phyloP scores from a whole-genome alignment of 1,140 invertebrate genomes.

The Chymomyza costata region DNA sequence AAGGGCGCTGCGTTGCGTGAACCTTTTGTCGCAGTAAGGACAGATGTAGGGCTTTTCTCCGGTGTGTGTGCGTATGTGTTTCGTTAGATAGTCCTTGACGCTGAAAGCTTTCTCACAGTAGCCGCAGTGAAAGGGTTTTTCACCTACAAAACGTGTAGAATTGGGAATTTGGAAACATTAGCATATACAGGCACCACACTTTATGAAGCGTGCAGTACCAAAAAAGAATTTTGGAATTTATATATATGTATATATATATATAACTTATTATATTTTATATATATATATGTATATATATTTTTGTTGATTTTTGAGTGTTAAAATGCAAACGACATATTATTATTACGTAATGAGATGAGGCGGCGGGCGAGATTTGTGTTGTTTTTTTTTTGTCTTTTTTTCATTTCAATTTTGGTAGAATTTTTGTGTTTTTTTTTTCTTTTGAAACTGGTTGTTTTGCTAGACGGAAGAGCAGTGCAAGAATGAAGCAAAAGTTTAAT shows the following conservation, averaged over 20 bases:
- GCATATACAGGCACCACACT: constrained; percentile 24
- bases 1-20: constrained; percentile 69
- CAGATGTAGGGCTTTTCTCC: constrained; percentile 73
- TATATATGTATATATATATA: constrained; percentile 34
- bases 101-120: constrained; percentile 74
- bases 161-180: constrained; percentile 41
- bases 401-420: too few relatives aligned
- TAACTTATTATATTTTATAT: constrained; percentile 27
- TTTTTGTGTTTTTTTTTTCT: too few relatives aligned
- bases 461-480: too few relatives aligned
- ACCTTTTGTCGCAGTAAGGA: constrained; percentile 73
- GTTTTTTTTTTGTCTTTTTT: too few relatives aligned
- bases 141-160: constrained; percentile 54
- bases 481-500: too few relatives aligned
- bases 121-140: constrained; percentile 70
- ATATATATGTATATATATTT: constrained; percentile 38
- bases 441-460: too few relatives aligned
- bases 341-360: constrained; percentile 72
- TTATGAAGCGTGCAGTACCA: constrained; percentile 66
- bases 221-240: constrained; percentile 44
- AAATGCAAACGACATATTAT: constrained; percentile 68
- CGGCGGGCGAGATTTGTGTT: too few relatives aligned
- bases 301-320: constrained; percentile 45
- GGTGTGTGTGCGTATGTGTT: constrained; percentile 74
- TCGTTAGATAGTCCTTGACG: constrained; percentile 74